Conservation (phyloP, 1,140 invertebrate species). For the Cyclargus thomasi region DNA sequence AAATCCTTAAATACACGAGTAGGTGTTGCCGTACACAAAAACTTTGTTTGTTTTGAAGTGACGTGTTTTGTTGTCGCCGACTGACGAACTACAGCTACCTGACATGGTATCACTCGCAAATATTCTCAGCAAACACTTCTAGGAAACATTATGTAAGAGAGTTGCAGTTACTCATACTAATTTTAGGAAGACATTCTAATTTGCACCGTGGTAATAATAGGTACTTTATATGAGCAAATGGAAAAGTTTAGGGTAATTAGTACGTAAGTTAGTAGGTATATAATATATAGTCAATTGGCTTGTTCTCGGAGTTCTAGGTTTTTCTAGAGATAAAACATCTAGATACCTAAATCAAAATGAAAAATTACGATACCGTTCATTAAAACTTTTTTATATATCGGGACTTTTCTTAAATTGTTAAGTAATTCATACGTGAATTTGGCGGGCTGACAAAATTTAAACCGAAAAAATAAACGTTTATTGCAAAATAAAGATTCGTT, state of each 20-base stretch:
- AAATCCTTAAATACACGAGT: too few relatives aligned
- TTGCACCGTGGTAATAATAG: neutral
- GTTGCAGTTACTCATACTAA: neutral
- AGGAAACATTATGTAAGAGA: neutral
- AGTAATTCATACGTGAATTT: too few relatives aligned
- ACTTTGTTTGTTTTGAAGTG: neutral
- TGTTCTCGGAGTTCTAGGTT: too few relatives aligned
- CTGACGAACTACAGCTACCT: neutral
- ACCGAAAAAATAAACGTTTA: too few relatives aligned
- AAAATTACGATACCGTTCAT: too few relatives aligned
- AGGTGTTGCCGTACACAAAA: neutral
- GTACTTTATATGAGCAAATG: neutral
- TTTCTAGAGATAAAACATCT: too few relatives aligned
- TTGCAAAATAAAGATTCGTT: too few relatives aligned
- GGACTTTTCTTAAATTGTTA: too few relatives aligned
- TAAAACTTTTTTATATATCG: too few relatives aligned
- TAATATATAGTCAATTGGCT: neutral
- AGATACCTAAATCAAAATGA: too few relatives aligned
- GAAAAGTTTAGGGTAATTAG: neutral
- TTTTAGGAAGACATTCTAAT: neutral
- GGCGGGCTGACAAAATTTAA: too few relatives aligned
- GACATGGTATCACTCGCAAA: neutral
- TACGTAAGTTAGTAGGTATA: neutral
- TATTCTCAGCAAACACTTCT: neutral
- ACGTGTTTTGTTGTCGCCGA: neutral